These are phyloP conservation scores for Erythrolamprus reginae DNA, from an alignment of 2,113 vertebrate species.

Conservation along the genomic window DNA sequence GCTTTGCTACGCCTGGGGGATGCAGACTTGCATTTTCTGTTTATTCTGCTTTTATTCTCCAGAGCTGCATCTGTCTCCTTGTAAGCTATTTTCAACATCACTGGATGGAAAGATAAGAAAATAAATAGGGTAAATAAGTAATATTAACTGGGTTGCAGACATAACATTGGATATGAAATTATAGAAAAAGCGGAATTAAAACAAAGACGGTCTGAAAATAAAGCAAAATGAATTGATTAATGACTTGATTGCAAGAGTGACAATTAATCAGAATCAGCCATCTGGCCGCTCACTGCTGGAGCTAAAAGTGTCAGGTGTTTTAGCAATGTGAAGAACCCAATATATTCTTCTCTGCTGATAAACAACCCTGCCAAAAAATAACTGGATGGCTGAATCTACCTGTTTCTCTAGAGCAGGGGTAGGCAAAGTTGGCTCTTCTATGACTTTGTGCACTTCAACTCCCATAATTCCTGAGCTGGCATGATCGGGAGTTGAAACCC, in stretches of 20 bases:
- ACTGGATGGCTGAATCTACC: background rate
- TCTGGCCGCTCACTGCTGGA: constrained; percentile 4
- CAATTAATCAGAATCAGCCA: constrained; percentile 16
- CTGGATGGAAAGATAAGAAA: background rate
- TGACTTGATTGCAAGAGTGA: background rate
- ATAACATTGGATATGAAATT: background rate
- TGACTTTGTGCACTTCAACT: too few species aligned
- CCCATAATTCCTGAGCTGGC: too few species aligned
- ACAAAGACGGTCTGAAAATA: background rate
- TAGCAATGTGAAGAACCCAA: background rate
- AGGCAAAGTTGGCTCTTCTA: too few species aligned
- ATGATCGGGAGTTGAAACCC: too few species aligned
- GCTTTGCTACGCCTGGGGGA: background rate
- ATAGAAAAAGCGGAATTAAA: background rate
- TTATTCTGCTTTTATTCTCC: background rate
- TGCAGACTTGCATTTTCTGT: background rate
- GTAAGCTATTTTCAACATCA: background rate
- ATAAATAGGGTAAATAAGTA: background rate
- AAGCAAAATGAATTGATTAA: constrained; percentile 10
- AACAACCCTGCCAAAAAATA: background rate
- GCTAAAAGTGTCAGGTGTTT: background rate
- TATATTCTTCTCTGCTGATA: background rate
- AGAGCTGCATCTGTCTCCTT: background rate
- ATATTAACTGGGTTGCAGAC: background rate
- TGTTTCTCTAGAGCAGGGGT: background rate